Percentiles rank a stretch among this genome's conserved stretches.
phyloP scores from a whole-genome alignment of 1,140 invertebrate genomes.

The Euglossa dilemma region DNA sequence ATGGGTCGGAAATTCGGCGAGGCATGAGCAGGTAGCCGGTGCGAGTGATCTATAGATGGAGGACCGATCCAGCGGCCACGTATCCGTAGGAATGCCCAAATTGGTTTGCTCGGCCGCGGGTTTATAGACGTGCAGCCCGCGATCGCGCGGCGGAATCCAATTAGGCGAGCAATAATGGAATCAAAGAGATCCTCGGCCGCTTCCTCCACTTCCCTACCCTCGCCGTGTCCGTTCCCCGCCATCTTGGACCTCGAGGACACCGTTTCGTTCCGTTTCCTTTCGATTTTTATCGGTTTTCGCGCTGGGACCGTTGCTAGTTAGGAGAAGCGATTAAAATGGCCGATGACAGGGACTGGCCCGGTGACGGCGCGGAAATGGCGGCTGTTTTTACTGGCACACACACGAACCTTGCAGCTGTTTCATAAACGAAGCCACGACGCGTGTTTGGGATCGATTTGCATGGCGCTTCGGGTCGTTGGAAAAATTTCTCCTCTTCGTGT shows the following conservation, averaged over 20 bases:
- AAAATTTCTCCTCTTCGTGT: too few relatives aligned
- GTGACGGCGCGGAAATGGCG: not conserved
- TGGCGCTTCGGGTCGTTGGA: too few relatives aligned
- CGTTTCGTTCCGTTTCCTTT: too few relatives aligned
- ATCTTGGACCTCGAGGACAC: too few relatives aligned
- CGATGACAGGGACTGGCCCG: not conserved
- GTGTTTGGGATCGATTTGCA: not conserved
- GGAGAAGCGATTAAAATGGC: not conserved
- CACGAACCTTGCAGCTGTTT: not conserved
- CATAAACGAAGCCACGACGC: not conserved
- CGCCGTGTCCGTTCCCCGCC: not conserved
- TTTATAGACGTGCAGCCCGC: slow-evolving; percentile 58
- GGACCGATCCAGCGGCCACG: slow-evolving; percentile 31
- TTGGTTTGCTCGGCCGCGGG: slow-evolving; percentile 69
- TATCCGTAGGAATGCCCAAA: slow-evolving; percentile 70
- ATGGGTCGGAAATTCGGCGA: slow-evolving; percentile 31
- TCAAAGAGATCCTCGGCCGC: slow-evolving; percentile 59
- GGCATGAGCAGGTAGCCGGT: slow-evolving; percentile 3
- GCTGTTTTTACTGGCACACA: not conserved
- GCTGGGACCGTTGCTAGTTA: too few relatives aligned
- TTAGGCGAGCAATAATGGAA: slow-evolving; percentile 74
- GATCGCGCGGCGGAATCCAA: slow-evolving; percentile 72
- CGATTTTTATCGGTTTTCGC: not conserved
- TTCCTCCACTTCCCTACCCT: not conserved
- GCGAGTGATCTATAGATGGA: slow-evolving; percentile 61